Evolutionary conservation across 2,797 vertebrate species (phyloP).

Genomic region (Vespertilio murinus): DNA sequence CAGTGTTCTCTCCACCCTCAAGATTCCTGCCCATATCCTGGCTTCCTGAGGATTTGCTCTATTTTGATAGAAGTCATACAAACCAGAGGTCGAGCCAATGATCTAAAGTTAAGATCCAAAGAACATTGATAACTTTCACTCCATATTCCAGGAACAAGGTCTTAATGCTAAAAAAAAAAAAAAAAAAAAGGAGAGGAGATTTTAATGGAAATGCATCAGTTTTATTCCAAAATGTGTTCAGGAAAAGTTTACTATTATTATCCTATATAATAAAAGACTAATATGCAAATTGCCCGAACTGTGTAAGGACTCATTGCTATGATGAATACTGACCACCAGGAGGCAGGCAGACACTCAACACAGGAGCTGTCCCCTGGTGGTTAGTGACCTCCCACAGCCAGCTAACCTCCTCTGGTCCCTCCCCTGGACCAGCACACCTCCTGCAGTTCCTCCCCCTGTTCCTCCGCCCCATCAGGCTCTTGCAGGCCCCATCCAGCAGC

Average conservation of each 20-base stretch:
- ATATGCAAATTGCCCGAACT: no score
- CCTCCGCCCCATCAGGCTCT: no score
- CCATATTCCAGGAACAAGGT: background rate
- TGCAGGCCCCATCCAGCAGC: no score
- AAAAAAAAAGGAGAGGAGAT: background rate
- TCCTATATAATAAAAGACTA: no score
- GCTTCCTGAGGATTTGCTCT: background rate
- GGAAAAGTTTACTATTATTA: background rate
- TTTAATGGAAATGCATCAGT: background rate
- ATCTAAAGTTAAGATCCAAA: background rate
- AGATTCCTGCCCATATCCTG: background rate
- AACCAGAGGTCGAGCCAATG: background rate
- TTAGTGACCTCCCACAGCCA: no score
- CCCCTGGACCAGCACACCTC: no score
- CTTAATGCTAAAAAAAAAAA: background rate
- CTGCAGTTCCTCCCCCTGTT: no score
- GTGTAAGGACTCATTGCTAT: no score
- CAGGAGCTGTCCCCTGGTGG: no score
- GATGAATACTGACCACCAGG: no score
- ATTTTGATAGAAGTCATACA: background rate
- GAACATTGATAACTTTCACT: background rate
- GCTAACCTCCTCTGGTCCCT: no score
- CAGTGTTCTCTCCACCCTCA: background rate
- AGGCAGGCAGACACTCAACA: no score
- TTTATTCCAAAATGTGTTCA: background rate